Evolutionary conservation across 2,888 invertebrate species (phyloP).

Genomic region (Vanessa cardui): DNA sequence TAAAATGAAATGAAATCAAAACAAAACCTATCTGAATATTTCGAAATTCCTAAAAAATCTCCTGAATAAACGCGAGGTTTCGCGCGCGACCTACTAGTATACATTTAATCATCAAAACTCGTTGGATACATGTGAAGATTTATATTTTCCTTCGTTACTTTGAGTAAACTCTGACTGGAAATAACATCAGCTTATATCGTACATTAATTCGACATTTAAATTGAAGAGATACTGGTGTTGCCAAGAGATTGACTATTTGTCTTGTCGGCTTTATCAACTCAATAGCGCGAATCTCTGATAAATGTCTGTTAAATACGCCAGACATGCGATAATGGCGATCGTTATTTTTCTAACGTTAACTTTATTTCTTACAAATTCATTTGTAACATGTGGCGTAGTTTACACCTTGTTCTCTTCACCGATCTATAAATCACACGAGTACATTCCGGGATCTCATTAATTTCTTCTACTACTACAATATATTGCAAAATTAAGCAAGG

Average conservation of each 20-base stretch:
- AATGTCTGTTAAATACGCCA: background rate
- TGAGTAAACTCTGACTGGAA: background rate
- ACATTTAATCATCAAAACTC: too few relatives aligned
- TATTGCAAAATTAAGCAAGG: too few relatives aligned
- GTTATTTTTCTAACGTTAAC: constrained; percentile 5
- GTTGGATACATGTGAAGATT: background rate
- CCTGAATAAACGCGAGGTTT: too few relatives aligned
- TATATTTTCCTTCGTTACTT: background rate
- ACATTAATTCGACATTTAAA: constrained; percentile 1
- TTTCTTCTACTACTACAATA: too few relatives aligned
- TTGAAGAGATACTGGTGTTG: background rate
- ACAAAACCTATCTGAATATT: too few relatives aligned
- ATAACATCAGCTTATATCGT: background rate
- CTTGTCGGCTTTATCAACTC: background rate
- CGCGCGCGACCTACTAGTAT: too few relatives aligned
- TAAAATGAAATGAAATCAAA: too few relatives aligned
- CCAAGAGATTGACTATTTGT: constrained; percentile 1
- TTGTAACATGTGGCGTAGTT: background rate
- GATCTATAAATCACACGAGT: constrained; percentile 10
- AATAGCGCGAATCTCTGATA: background rate
- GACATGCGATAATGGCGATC: background rate
- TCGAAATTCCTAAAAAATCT: too few relatives aligned
- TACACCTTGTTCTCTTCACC: background rate
- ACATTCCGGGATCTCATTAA: background rate
- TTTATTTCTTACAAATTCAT: background rate